phyloP scores from a whole-genome alignment of 2,797 vertebrate species.

The Galago senegalensis region DNA sequence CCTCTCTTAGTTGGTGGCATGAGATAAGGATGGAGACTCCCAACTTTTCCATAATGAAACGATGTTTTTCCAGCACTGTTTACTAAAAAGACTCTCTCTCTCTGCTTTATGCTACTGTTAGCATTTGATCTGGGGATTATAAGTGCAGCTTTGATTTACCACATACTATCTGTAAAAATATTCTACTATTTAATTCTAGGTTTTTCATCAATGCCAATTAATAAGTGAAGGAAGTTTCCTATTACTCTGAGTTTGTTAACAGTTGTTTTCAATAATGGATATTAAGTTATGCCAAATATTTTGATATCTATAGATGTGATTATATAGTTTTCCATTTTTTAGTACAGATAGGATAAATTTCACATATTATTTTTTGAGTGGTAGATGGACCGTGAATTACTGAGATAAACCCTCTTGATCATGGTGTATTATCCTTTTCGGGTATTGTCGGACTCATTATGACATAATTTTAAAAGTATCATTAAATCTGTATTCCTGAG shows the following conservation, averaged over 20 bases:
- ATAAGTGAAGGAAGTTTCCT: not conserved
- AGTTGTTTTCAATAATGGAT: not conserved
- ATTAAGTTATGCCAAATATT: not conserved
- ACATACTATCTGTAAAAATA: not conserved
- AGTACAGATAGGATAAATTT: not conserved
- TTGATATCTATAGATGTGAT: not conserved
- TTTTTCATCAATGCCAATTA: not conserved
- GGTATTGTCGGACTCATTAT: not conserved
- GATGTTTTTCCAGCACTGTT: not conserved
- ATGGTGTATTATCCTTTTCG: not conserved
- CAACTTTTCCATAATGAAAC: not conserved
- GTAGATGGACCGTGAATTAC: not conserved
- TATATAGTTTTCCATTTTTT: not conserved
- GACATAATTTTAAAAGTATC: not conserved
- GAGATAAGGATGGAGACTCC: not conserved
- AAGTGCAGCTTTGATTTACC: not conserved
- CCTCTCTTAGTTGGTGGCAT: not conserved
- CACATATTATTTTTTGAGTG: not conserved
- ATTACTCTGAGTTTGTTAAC: not conserved
- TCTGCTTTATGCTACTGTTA: not conserved
- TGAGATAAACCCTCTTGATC: not conserved
- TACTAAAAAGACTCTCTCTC: not conserved
- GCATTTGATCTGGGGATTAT: not conserved
- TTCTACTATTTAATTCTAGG: not conserved
- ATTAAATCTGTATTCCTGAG: not conserved